Evolutionary conservation across 2,113 vertebrate species (phyloP), one percentile per base, ranked within the genome.

Genomic region (Oreotrochilus melanogaster): DNA sequence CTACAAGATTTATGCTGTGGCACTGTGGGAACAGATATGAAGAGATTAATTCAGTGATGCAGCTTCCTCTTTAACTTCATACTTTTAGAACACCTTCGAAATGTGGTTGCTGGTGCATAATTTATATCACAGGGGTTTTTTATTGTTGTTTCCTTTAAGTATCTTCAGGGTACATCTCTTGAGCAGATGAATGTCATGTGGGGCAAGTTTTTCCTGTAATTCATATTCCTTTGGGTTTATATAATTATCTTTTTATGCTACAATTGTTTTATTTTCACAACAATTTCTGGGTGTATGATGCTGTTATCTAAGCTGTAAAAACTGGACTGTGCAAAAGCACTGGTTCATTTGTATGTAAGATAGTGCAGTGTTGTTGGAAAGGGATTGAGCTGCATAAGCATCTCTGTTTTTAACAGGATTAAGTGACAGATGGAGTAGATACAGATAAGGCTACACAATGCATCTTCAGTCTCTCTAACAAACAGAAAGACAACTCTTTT

Each of bases 381-480:
- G 69, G 60, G 27, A 47, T 92, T 78, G 83, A 96, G 87, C 42
- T 96, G 93, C 97, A 94, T 61, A 93, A 85, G 57, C 72, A 93
- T 76, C 93, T 83, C 74, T 97, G 95, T 97, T 98, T 98, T 98
- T 97, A 98, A 97, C 96, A 97, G 96, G 97, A 97, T 98, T 98
- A 97, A 97, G 96, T 98, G 98, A 98, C 98, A 96, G 94, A 89
- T 95, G 84, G 83, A 93, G 94, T 84, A 98, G 98, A 98, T 98
- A 82, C 21, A 98, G 98, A 98, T 99, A 98, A 98, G 98, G 48
- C 90, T 92, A 89, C 92, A 98, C 98, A 98, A 98, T 98, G 96
- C 84, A 91, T 97, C 97, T 98, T 98, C 96, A 98, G 97, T 98
- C 84, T 88, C 96, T 95, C 97, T 97, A 97, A 94, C 95, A 88